Base-by-base conservation (phyloP, 1,140 invertebrate species). In the Steinernema feltiae region DNA sequence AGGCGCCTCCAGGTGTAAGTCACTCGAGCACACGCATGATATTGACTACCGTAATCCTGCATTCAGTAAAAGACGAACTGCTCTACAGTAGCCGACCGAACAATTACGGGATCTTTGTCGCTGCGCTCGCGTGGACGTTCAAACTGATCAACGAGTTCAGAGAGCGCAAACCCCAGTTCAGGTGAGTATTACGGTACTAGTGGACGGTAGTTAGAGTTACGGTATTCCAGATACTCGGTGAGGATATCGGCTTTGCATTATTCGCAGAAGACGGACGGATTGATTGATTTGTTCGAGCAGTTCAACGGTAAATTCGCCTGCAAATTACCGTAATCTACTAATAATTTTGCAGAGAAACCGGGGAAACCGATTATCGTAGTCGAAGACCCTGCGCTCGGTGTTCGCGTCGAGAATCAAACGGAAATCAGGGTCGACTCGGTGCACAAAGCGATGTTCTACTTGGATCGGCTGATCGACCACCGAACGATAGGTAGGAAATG, bases 381-480 rank as follows among this genome's bases (percentile, higher is more conserved):
- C 1, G 79, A 80, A 24, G 79, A 80, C 74, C 53, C 72, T 0
- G n/a, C 48, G 48, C 72, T 72, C 15, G 78, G 78, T 48, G 46
- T 76, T 31, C 48, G 69, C 32, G 69, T 80, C 21, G 79, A 80
- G 30, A 79, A 79, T 46, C 73, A 73, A 35, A 76, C 72, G 27
- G 79, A 80, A 69, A 75, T 80, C 69, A 41, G 75, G 18, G 79
- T 80, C 1, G 79, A 80, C 24, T 73, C 79, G 7, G 71, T 76
- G 24, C 78, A 80, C 71, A 77, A 80, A 48, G 77, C 79, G 18
- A 24, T 80, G 24, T 80, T 76, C 46, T 80, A 80, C 63, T 41
- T 80, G 78, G 78, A 80, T 71, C 74, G 78, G 3, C 77, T 75
- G 29, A 69, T 79, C 27, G 79, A 80, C 75, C 77, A 79, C 53